phyloP scores from a whole-genome alignment of 2,888 invertebrate species.

The Quadroppia sp. region DNA sequence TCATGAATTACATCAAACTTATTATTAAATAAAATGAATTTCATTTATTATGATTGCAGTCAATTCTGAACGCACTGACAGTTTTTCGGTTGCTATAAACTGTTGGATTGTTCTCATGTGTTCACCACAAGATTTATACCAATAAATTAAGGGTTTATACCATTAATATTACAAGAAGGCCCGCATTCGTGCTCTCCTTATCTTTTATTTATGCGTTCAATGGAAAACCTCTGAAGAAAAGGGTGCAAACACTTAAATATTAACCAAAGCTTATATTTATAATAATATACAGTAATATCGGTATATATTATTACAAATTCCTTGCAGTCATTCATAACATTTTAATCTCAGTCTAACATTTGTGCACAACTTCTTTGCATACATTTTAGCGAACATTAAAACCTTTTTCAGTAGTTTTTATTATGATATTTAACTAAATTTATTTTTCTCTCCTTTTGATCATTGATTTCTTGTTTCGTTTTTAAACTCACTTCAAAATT shows the following conservation, averaged over 20 bases:
- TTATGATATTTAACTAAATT: neutral
- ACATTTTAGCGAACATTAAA: too few relatives aligned
- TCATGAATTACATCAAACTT: slow-evolving; percentile 7
- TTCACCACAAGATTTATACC: slow-evolving; percentile 33
- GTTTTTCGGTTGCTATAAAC: too few relatives aligned
- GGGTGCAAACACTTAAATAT: slow-evolving; percentile 7
- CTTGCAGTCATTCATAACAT: slow-evolving; percentile 14
- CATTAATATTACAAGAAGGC: neutral
- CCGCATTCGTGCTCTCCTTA: slow-evolving; percentile 2
- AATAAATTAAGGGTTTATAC: slow-evolving; percentile 26
- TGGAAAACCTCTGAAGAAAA: neutral
- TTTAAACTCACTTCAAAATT: neutral
- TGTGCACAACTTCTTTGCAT: neutral
- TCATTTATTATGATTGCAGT: slow-evolving; percentile 7
- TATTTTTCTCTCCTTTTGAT: slow-evolving; percentile 1
- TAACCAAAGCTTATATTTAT: neutral
- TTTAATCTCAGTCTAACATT: slow-evolving; percentile 12
- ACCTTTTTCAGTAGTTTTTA: neutral
- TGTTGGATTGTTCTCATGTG: neutral
- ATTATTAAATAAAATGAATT: slow-evolving; percentile 9
- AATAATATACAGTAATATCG: slow-evolving; percentile 14
- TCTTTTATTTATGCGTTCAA: slow-evolving; percentile 11
- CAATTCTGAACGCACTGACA: neutral
- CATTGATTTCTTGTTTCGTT: neutral
- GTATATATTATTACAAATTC: slow-evolving; percentile 4